A percentile compares a stretch with the other conserved stretches of the same genome.
Evolutionary conservation across 2,888 invertebrate genomes (phyloP).

Genomic region (Zonitis immaculata): DNA sequence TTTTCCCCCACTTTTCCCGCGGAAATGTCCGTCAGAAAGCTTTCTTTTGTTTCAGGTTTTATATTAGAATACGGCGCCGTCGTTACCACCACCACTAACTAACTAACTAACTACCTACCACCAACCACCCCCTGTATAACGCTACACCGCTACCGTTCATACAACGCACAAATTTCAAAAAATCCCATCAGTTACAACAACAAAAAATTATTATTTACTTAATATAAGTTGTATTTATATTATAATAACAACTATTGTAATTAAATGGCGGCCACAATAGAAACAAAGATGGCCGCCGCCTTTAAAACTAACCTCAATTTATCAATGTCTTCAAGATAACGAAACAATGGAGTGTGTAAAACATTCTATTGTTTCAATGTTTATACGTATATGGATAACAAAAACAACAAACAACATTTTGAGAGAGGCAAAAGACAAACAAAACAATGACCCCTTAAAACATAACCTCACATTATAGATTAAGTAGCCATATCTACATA

Average conservation of each 20-base stretch:
- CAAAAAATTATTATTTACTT: too few species aligned
- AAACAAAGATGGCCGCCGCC: constrained; percentile 48
- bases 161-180: too few species aligned
- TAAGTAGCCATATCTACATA: too few species aligned
- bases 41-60: constrained; percentile 48
- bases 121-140: not conserved
- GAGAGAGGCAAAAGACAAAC: constrained; percentile 31
- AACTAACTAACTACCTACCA: not conserved
- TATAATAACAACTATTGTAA: constrained; percentile 31
- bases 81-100: not conserved
- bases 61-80: constrained; percentile 42
- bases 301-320: constrained; percentile 51
- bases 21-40: constrained; percentile 48
- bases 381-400: constrained; percentile 48
- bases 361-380: constrained; percentile 50
- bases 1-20: constrained; percentile 47
- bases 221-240: too few species aligned
- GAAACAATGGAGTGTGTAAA: constrained; percentile 51
- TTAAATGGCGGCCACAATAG: constrained; percentile 36
- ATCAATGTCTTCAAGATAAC: constrained; percentile 52
- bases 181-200: too few species aligned
- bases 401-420: constrained; percentile 43
- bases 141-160: not conserved
- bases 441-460: constrained; percentile 48
- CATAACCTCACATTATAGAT: too few species aligned